phyloP scores from a whole-genome alignment of 2,797 vertebrate genomes.

The Chiroxiphia lanceolata region DNA sequence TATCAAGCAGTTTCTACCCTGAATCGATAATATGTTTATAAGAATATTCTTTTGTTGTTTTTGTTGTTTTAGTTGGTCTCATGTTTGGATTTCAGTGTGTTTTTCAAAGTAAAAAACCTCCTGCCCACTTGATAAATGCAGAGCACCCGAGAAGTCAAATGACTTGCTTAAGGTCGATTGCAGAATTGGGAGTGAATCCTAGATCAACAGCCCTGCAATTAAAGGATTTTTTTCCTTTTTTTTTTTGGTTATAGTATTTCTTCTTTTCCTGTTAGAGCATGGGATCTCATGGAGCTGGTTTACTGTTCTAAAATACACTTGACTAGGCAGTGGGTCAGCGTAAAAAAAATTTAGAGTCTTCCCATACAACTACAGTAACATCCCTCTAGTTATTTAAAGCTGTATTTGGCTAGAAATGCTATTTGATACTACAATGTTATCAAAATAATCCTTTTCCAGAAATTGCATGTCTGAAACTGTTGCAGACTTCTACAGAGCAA shows the following conservation, averaged over 20 bases:
- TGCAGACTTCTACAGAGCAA: not conserved
- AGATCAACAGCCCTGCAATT: not conserved
- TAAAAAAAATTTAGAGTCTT: not conserved
- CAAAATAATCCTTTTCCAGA: not conserved
- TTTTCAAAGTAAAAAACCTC: not conserved
- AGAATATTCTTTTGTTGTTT: not conserved
- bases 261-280: not conserved
- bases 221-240: not conserved
- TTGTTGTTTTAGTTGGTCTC: not conserved
- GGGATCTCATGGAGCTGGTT: not conserved
- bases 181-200: not conserved
- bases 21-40: not conserved
- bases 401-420: not conserved
- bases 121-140: not conserved
- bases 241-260: not conserved
- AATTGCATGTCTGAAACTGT: not conserved
- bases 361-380: not conserved
- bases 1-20: not conserved
- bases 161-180: not conserved
- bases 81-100: not conserved
- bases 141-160: not conserved
- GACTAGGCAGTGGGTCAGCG: not conserved
- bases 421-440: accelerated
- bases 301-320: not conserved
- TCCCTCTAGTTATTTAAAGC: not conserved